Conservation (phyloP, 2,113 vertebrate genomes). For the Bubalus kerabau region DNA sequence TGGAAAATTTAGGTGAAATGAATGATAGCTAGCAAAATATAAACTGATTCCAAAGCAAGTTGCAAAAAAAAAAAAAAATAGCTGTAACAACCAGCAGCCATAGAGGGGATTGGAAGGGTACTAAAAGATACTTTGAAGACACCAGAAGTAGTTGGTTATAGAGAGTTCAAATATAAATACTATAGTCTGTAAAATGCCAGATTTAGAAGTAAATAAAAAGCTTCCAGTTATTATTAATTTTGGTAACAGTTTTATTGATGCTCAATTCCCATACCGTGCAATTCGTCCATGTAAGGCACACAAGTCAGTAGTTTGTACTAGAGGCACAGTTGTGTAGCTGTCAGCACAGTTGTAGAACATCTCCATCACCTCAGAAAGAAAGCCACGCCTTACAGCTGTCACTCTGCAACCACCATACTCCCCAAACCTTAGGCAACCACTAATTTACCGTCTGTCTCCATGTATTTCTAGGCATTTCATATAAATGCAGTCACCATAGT, state of each 20-base stretch:
- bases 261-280: background rate
- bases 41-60: background rate
- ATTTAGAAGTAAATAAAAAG: background rate
- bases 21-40: background rate
- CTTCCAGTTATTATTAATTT: background rate
- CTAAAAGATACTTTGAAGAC: background rate
- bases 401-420: background rate
- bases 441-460: background rate
- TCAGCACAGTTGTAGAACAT: background rate
- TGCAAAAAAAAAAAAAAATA: background rate
- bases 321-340: background rate
- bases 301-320: background rate
- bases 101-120: background rate
- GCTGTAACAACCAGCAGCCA: background rate
- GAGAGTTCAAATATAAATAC: background rate
- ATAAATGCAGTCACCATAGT: background rate
- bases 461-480: background rate
- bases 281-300: background rate
- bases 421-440: background rate
- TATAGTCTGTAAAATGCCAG: background rate
- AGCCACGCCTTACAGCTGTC: background rate
- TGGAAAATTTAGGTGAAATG: background rate
- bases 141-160: background rate
- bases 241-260: background rate
- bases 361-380: background rate